Evolutionary conservation across 2,888 invertebrate species (phyloP), one percentile per base, ranked within the genome.

Genomic region (Hanleya hanleyi): DNA sequence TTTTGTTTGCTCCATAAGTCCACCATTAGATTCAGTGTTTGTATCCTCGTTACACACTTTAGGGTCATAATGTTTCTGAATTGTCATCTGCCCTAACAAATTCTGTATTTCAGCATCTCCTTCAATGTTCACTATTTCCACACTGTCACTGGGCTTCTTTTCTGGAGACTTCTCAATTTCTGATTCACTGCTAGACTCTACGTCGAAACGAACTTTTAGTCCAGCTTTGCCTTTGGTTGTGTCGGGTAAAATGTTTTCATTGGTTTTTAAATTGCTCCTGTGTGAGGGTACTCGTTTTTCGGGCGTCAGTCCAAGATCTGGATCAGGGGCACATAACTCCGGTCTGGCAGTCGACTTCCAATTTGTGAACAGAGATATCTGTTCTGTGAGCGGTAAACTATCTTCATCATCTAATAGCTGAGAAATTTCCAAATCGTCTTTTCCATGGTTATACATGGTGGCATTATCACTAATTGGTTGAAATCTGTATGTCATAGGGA

Each of bases 251-350:
- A n/a, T n/a, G n/a, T n/a, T n/a, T n/a, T n/a, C n/a, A 9, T 73
- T 70, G 32, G 77, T 77, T 9, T 73, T 66, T 32, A 57, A 67
- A 36, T 70, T 38, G 71, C 35, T 38, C 51, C 29, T 3, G 26
- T 47, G 7, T 51, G 29, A 50, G 12, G 50, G 50, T 32, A 69
- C 61, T 47, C 75, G 41, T 73, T 83, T 83, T 62, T 84, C 82
- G 38, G 87, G 87, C 2, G 87, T 87, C 18, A 87, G 65, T 50
- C 80, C 71, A 22, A 87, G 70, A 33, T 78, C 71, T 7, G 85
- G 84, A 49, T 86, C 84, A 47, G 83, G 57, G 26, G 57, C 57
- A 26, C 57, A 57, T 57, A 57, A 26, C 57, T 57, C 57, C 29
- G 57, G 57, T 29, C 15, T 57, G 29, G 12, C 12, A 29, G 26